Conservation (phyloP, 2,797 vertebrate species). For the Clarias laeviceps region DNA sequence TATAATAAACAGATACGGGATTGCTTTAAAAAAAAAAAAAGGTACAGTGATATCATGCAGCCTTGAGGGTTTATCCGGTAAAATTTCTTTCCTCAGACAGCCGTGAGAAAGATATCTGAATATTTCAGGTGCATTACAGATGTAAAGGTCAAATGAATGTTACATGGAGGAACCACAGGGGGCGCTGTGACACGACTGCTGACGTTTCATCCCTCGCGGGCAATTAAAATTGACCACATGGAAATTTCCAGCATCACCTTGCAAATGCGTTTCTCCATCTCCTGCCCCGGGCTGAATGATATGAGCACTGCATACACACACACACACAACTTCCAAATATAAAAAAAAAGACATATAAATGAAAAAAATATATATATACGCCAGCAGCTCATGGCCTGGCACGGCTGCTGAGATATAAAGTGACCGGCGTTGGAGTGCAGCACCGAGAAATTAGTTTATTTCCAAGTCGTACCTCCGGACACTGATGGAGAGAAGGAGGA, state of each 20-base stretch:
- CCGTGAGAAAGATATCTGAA: neutral
- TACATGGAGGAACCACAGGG: neutral
- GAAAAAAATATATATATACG: slow-evolving; percentile 53
- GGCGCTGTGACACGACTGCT: slow-evolving; percentile 39
- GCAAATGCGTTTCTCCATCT: slow-evolving; percentile 70
- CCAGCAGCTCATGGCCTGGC: slow-evolving; percentile 52
- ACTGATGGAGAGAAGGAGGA: neutral
- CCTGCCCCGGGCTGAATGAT: slow-evolving; percentile 60
- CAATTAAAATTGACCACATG: slow-evolving; percentile 77
- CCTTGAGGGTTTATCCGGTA: neutral
- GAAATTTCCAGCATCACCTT: slow-evolving; percentile 71
- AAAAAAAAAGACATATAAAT: slow-evolving; percentile 51
- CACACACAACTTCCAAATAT: slow-evolving; percentile 45
- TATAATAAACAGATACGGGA: neutral
- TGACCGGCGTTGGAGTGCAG: neutral
- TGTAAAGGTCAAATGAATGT: slow-evolving; percentile 26
- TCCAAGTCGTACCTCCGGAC: neutral
- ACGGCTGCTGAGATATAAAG: slow-evolving; percentile 53
- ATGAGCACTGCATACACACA: slow-evolving; percentile 39
- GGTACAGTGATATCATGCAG: neutral
- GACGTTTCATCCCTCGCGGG: slow-evolving; percentile 22
- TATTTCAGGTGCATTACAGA: neutral
- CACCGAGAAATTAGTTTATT: neutral
- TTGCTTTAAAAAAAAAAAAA: neutral
- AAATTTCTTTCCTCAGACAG: neutral